A percentile compares a stretch with the other conserved stretches of the same genome.
phyloP scores from a whole-genome alignment of 2,797 vertebrate genomes.

The Phoebastria nigripes region DNA sequence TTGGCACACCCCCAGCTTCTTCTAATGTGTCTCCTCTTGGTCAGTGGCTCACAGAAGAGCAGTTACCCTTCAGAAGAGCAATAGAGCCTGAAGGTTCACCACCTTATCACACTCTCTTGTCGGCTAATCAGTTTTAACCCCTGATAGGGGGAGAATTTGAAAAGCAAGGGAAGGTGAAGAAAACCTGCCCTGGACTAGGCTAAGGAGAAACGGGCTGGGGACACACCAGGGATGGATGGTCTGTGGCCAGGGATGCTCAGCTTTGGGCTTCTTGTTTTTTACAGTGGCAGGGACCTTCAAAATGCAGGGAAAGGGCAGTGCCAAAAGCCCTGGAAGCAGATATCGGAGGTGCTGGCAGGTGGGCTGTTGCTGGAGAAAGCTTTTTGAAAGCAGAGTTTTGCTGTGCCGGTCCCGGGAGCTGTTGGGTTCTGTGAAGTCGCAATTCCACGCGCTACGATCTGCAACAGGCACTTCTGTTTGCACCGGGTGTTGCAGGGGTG shows the following conservation, averaged over 20 bases:
- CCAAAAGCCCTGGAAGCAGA: not conserved
- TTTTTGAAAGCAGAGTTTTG: not conserved
- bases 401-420: not conserved
- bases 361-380: not conserved
- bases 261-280: not conserved
- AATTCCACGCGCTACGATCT: fast-evolving
- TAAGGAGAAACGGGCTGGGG: not conserved
- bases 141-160: not conserved
- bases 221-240: not conserved
- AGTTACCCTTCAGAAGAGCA: slow-evolving; percentile 28
- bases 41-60: not conserved
- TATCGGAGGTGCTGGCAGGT: not conserved
- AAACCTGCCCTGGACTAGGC: not conserved
- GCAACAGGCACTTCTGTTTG: not conserved
- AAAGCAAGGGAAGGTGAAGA: not conserved
- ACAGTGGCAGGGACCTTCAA: not conserved
- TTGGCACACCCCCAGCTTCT: not conserved
- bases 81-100: not conserved
- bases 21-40: not conserved
- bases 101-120: not conserved
- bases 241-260: not conserved
- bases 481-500: too few species aligned
- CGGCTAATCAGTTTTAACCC: not conserved
- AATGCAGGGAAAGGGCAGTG: not conserved
- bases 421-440: not conserved